A percentile compares a stretch with the other conserved stretches of the same genome.
Conservation (phyloP, 2,113 vertebrate genomes). For the Aramus guarauna region DNA sequence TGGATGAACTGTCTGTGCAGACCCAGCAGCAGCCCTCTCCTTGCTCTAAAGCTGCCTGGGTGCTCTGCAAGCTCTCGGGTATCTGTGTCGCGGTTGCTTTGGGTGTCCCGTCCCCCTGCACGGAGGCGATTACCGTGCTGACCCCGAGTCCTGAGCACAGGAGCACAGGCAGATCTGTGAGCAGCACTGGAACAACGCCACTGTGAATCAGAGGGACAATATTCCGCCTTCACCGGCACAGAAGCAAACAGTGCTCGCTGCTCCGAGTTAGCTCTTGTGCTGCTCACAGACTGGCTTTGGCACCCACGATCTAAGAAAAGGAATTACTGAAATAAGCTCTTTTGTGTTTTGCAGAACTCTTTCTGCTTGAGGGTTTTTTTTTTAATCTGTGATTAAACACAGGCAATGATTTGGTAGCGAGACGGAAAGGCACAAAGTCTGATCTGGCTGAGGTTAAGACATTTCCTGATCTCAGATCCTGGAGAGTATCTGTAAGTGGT, state of each 20-base stretch:
- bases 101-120: neutral
- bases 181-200: neutral
- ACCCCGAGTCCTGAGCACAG: neutral
- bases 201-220: neutral
- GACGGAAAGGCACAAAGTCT: neutral
- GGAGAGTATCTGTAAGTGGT: too few species aligned
- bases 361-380: neutral
- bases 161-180: neutral
- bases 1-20: neutral
- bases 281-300: neutral
- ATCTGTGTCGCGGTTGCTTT: accelerated
- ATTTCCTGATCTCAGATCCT: neutral
- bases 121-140: accelerated
- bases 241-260: accelerated
- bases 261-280: too few species aligned
- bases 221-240: accelerated
- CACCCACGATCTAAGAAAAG: accelerated
- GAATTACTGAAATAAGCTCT: neutral
- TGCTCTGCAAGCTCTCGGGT: neutral
- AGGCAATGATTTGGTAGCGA: accelerated
- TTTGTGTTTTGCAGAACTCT: neutral
- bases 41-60: neutral
- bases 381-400: neutral
- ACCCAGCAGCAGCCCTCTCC: neutral
- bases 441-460: too few species aligned